Evolutionary conservation across 2,888 invertebrate genomes (phyloP), one percentile per base, ranked within the genome.

Genomic region (Sinelater perroti): DNA sequence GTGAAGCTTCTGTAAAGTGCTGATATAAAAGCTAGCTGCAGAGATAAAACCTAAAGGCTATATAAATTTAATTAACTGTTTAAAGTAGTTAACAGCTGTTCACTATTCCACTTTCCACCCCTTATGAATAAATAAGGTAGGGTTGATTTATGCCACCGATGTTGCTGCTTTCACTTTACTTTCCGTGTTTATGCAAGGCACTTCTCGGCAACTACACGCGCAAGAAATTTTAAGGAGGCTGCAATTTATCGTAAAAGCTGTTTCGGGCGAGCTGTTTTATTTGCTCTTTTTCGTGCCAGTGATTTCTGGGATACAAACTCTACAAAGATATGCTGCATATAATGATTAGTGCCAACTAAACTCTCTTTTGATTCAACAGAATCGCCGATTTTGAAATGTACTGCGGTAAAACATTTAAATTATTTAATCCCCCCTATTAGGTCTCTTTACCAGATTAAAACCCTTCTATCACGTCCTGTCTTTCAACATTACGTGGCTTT

Each of bases 111-210:
- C 38, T 51, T 31, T 51, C 54, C 59, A 55, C 24, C 53, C 57
- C 64, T 65, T 64, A 63, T 66, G 63, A 66, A 67, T 67, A 66
- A 65, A 67, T 65, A 67, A 33, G 21, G 28, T 31, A 33, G 47
- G 35, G 47, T 33, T 47, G 47, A 47, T 47, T 47, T 47, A 47
- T 35, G 31, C 35, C 33, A 16, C 47, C 21, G 21, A 47, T 44
- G 44, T 30, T 44, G 26, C 30, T 44, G 44, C 44, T 44, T 44
- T 44, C 44, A 44, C 44, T 44, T 44, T 44, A 44, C 28, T 44
- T 44, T 44, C 30, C 44, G 28, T 44, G 18, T 44, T 44, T 44
- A 44, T 44, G 30, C 30, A 44, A 44, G 44, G 30, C 44, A 44
- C 17, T 28, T 30, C 30, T 28, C 18, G 18, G 7, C 42, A 16